A percentile compares a stretch with the other conserved stretches of the same genome.
Conservation (phyloP, 1,140 invertebrate genomes). For the Drosophila ironensis region DNA sequence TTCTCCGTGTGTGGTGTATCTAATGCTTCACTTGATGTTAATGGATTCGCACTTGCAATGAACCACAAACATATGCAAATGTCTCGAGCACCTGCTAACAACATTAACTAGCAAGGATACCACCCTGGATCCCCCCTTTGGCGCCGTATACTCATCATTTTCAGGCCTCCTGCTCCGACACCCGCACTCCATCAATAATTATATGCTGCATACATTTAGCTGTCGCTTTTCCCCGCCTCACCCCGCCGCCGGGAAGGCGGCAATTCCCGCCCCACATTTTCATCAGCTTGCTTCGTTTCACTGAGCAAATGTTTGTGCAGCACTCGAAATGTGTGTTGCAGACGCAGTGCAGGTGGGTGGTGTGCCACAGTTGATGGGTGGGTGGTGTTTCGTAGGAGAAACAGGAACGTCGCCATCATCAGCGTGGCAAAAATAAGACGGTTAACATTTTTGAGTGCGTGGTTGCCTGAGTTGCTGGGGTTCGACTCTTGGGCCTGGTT, state of each 20-base stretch:
- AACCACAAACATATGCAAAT: slow-evolving; percentile 79
- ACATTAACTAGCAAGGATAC: slow-evolving; percentile 70
- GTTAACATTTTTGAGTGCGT: slow-evolving; percentile 71
- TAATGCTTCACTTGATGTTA: slow-evolving; percentile 67
- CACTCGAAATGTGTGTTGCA: slow-evolving; percentile 58
- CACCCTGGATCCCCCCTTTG: background rate
- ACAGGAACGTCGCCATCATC: slow-evolving; percentile 22
- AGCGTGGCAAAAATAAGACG: slow-evolving; percentile 63
- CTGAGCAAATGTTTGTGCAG: slow-evolving; percentile 72
- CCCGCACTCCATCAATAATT: slow-evolving; percentile 72
- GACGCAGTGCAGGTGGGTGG: slow-evolving; percentile 14
- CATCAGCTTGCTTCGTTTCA: slow-evolving; percentile 56
- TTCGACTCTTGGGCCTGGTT: slow-evolving; percentile 26
- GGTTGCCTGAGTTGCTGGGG: slow-evolving; percentile 41
- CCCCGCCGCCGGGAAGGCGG: no score
- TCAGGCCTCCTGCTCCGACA: slow-evolving; percentile 15
- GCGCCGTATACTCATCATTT: slow-evolving; percentile 52
- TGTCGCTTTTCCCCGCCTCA: slow-evolving; percentile 3
- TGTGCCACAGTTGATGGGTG: background rate
- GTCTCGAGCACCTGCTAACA: slow-evolving; percentile 76
- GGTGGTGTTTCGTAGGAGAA: background rate
- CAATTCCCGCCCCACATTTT: slow-evolving; percentile 1
- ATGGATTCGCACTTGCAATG: slow-evolving; percentile 77
- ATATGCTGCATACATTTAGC: slow-evolving; percentile 75
- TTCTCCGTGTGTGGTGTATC: slow-evolving; percentile 15